These are phyloP conservation scores for Cynopterus sphinx DNA, from an alignment of 2,797 vertebrate genomes.

Conservation along the genomic window DNA sequence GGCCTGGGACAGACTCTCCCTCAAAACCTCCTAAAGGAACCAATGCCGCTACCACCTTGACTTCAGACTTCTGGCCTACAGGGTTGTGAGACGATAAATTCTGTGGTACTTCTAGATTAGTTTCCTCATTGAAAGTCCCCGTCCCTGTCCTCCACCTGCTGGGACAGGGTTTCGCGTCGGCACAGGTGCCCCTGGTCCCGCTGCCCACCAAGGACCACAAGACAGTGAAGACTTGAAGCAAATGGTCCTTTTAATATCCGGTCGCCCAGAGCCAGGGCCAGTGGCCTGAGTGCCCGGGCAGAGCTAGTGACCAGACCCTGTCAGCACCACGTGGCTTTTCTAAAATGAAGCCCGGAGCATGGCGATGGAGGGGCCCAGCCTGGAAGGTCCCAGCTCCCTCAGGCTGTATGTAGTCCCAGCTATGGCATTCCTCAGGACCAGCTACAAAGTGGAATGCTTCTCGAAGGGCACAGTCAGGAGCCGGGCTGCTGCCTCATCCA, in stretches of 20 bases:
- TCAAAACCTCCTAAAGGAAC: neutral
- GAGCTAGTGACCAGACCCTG: neutral
- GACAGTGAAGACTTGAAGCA: slow-evolving; percentile 3
- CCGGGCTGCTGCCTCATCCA: slow-evolving; percentile 92
- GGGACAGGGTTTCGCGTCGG: neutral
- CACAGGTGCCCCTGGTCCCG: no score
- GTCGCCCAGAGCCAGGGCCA: neutral
- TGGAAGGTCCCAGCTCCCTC: neutral
- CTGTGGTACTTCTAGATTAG: no score
- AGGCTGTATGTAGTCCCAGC: neutral
- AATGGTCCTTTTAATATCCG: slow-evolving; percentile 48
- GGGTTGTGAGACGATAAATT: neutral
- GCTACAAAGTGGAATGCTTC: slow-evolving; percentile 84
- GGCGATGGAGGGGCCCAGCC: neutral
- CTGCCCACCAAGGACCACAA: neutral
- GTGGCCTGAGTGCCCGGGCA: neutral
- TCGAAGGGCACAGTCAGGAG: slow-evolving; percentile 89
- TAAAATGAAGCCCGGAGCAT: neutral
- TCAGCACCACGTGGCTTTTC: neutral
- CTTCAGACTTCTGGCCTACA: neutral
- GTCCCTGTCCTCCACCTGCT: neutral
- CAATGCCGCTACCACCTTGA: neutral
- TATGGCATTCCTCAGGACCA: slow-evolving; percentile 50
- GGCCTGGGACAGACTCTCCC: neutral
- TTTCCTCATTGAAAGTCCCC: neutral